phyloP scores from a whole-genome alignment of 2,113 vertebrate species.

The Anolis sagrei region DNA sequence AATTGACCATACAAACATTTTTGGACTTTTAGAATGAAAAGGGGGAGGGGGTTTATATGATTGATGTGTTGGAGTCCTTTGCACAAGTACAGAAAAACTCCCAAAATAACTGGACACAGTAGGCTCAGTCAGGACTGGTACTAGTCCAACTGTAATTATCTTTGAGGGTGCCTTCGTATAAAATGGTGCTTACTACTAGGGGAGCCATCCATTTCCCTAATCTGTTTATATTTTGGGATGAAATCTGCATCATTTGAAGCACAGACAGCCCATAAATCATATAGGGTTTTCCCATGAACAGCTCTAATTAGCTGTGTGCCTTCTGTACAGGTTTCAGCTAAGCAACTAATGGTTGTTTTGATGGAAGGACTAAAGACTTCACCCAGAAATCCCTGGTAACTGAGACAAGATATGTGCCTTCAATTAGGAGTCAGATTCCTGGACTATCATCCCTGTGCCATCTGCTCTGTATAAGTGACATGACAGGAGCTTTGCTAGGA shows the following conservation, averaged over 20 bases:
- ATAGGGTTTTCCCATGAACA: neutral
- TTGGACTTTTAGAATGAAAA: neutral
- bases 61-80: neutral
- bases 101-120: neutral
- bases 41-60: neutral
- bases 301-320: neutral
- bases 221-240: neutral
- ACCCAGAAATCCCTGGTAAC: neutral
- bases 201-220: neutral
- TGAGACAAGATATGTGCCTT: neutral
- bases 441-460: neutral
- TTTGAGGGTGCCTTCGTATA: neutral
- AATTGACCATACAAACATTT: neutral
- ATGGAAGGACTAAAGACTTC: neutral
- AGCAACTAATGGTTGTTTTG: neutral
- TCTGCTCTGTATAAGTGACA: neutral
- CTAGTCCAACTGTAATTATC: neutral
- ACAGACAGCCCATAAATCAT: neutral
- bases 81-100: neutral
- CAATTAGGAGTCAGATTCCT: neutral
- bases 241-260: neutral
- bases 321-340: neutral
- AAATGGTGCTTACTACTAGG: neutral
- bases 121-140: neutral
- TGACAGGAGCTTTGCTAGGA: neutral